Conservation (phyloP, 2,113 vertebrate genomes). For the Paracanthobrama guichenoti region DNA sequence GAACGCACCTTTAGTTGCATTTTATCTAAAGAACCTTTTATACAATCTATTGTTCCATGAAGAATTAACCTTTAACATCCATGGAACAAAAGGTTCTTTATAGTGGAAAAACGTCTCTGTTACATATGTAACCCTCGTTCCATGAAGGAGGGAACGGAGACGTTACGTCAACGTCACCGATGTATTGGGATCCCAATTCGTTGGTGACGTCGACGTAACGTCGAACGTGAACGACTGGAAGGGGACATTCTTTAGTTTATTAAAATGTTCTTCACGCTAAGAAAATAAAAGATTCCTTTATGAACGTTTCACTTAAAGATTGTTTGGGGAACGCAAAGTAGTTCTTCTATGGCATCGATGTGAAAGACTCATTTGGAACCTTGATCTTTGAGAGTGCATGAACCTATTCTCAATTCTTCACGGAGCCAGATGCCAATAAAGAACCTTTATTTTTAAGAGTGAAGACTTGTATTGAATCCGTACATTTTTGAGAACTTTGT, state of each 20-base stretch:
- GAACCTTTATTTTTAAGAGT: neutral
- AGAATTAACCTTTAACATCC: neutral
- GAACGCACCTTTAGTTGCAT: neutral
- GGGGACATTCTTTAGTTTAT: neutral
- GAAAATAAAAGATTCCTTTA: neutral
- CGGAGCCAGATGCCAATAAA: neutral
- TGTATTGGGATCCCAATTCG: no score
- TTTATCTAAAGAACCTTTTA: no score
- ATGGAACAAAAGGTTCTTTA: neutral
- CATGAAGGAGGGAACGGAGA: no score
- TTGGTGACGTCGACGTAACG: no score
- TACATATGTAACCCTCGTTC: no score
- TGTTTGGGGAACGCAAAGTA: neutral
- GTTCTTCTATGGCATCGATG: neutral
- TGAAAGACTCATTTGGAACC: neutral
- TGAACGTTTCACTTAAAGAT: neutral
- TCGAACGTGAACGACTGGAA: no score
- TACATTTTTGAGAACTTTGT: neutral
- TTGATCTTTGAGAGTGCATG: neutral
- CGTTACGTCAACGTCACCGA: no score
- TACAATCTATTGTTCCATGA: neutral
- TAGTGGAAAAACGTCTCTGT: neutral
- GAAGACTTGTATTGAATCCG: neutral
- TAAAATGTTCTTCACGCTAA: neutral
- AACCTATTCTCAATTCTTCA: neutral